A percentile compares a stretch with the other conserved stretches of the same genome.
Conservation (phyloP, 2,113 vertebrate species). For the Uria lomvia region DNA sequence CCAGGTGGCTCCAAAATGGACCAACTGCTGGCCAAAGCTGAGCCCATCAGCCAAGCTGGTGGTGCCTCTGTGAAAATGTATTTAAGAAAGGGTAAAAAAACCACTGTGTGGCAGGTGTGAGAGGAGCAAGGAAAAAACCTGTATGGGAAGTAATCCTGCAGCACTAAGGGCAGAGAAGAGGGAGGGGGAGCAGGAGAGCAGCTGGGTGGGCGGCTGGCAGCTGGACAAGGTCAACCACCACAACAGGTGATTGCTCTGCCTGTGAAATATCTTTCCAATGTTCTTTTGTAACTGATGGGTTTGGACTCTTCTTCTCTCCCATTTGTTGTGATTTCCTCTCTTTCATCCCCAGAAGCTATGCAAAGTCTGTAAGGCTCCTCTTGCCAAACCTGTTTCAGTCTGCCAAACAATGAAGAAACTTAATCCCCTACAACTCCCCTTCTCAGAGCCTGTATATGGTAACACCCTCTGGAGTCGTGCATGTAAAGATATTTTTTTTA, state of each 20-base stretch:
- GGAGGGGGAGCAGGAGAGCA: not conserved
- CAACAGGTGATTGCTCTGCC: not conserved
- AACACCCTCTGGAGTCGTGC: not conserved
- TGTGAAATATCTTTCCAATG: not conserved
- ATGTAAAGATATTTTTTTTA: not conserved
- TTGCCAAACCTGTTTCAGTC: not conserved
- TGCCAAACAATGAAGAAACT: not conserved
- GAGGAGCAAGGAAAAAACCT: not conserved
- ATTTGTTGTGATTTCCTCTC: not conserved
- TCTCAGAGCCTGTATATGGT: not conserved
- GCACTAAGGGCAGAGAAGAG: not conserved
- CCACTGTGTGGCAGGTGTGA: not conserved
- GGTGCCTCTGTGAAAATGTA: not conserved
- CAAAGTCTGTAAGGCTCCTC: not conserved
- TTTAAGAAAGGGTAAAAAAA: not conserved
- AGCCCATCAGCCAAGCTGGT: not conserved
- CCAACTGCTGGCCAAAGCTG: not conserved
- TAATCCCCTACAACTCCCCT: not conserved
- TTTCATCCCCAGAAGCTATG: not conserved
- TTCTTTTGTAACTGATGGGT: not conserved
- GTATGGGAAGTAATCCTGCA: not conserved
- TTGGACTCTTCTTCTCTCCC: not conserved
- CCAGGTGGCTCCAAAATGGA: not conserved
- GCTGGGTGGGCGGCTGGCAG: not conserved
- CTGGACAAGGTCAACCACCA: not conserved